phyloP scores from a whole-genome alignment of 2,113 vertebrate species.

The Pituophis catenifer region DNA sequence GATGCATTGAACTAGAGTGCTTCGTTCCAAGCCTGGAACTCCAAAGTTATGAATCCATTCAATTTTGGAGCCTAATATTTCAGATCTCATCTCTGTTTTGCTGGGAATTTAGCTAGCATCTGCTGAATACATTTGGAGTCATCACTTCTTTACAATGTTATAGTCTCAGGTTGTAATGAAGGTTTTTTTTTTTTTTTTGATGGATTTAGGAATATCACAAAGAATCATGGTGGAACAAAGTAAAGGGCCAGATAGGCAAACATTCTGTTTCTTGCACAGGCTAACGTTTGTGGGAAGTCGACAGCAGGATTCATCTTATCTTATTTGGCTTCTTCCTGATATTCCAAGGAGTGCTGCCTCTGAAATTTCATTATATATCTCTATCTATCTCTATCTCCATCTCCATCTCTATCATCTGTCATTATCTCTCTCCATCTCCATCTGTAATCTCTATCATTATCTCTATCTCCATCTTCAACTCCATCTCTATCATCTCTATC shows the following conservation, averaged over 20 bases:
- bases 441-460: too few relatives aligned
- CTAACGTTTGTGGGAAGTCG: neutral
- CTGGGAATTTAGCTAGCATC: neutral
- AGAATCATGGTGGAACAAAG: neutral
- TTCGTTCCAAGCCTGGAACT: neutral
- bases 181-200: neutral
- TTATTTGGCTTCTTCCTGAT: neutral
- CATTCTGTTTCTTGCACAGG: neutral
- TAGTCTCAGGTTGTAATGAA: neutral
- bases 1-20: neutral
- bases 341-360: neutral
- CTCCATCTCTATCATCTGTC: too few relatives aligned
- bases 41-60: neutral
- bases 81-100: neutral
- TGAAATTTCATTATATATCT: too few relatives aligned
- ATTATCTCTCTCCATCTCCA: too few relatives aligned
- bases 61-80: neutral
- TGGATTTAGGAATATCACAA: neutral
- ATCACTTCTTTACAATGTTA: neutral
- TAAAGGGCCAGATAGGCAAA: neutral
- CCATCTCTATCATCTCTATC: too few relatives aligned
- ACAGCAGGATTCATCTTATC: neutral
- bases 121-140: neutral
- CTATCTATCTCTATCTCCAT: too few relatives aligned
- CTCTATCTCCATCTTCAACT: too few relatives aligned